phyloP scores from a whole-genome alignment of 2,113 vertebrate genomes.

The Puntigrus tetrazona region DNA sequence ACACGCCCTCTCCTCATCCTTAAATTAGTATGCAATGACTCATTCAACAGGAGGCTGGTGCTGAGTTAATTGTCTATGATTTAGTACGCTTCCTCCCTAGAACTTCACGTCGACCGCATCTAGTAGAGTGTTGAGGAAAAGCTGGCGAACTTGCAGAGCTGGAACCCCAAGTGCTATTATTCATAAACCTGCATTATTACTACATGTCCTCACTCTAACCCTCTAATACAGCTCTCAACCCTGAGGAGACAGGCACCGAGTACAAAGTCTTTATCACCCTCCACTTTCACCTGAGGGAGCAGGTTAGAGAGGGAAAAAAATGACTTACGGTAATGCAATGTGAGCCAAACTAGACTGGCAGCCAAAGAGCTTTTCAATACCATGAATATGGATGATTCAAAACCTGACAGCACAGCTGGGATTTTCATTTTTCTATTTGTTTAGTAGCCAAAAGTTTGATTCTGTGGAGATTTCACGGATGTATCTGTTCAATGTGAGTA shows the following conservation, averaged over 20 bases:
- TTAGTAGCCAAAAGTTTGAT: slow-evolving; percentile 30
- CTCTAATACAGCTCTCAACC: slow-evolving; percentile 47
- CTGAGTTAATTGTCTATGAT: slow-evolving; percentile 71
- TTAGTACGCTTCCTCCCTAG: slow-evolving; percentile 68
- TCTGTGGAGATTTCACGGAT: slow-evolving; percentile 1
- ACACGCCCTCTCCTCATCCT: slow-evolving; percentile 54
- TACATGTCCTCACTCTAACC: slow-evolving; percentile 58
- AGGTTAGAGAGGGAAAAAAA: slow-evolving; percentile 24
- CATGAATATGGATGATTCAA: slow-evolving; percentile 48
- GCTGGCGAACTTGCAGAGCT: slow-evolving; percentile 61
- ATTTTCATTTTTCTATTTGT: slow-evolving; percentile 32
- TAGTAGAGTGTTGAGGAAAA: slow-evolving; percentile 67
- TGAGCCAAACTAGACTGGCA: slow-evolving; percentile 52
- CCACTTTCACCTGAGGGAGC: slow-evolving; percentile 54
- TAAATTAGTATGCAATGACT: slow-evolving; percentile 65
- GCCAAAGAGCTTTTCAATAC: slow-evolving; percentile 46
- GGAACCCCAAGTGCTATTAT: slow-evolving; percentile 64
- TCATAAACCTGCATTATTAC: slow-evolving; percentile 65
- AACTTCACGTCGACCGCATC: slow-evolving; percentile 62
- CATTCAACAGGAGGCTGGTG: slow-evolving; percentile 62
- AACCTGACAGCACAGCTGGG: slow-evolving; percentile 43
- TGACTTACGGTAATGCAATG: slow-evolving; percentile 22
- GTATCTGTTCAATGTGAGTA: slow-evolving; percentile 11
- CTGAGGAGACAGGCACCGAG: slow-evolving; percentile 56
- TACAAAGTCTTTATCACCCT: slow-evolving; percentile 60